phyloP scores from a whole-genome alignment of 2,113 vertebrate genomes.

The Caranx melampygus region DNA sequence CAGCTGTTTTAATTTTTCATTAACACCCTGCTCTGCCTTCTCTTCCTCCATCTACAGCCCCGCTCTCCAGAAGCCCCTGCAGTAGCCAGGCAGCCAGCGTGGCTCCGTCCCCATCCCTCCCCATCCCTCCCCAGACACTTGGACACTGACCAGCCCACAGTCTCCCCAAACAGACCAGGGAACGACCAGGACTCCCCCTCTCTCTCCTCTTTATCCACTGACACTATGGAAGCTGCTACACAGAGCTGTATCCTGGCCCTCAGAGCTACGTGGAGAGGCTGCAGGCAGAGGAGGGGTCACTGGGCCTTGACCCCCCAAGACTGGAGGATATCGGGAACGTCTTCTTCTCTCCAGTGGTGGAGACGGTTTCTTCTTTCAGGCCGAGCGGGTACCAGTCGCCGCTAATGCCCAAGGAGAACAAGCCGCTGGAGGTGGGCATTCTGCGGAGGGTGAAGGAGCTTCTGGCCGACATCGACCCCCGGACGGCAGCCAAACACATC shows the following conservation, averaged over 20 bases:
- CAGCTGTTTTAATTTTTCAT: no score
- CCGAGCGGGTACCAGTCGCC: conserved; percentile 86
- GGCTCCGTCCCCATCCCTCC: conserved; percentile 77
- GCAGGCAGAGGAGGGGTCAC: conserved; percentile 72
- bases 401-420: conserved; percentile 91
- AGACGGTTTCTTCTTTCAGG: conserved; percentile 89
- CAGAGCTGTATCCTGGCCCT: conserved; percentile 81
- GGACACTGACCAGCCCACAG: conserved; percentile 80
- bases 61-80: conserved; percentile 78
- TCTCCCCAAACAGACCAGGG: conserved; percentile 77
- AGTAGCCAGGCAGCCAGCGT: conserved; percentile 64
- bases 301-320: not conserved
- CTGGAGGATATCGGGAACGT: conserved; percentile 45
- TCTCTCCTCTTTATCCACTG: conserved; percentile 14
- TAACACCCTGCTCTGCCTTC: no score
- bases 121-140: conserved; percentile 74
- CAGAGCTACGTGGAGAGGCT: conserved; percentile 87
- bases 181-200: conserved; percentile 61
- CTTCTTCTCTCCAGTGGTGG: conserved; percentile 82
- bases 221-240: conserved; percentile 82
- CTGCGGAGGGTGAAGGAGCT: conserved; percentile 94
- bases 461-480: conserved; percentile 88
- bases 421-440: conserved; percentile 90
- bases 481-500: conserved; percentile 90
- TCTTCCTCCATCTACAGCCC: conserved; percentile 76